phyloP scores from a whole-genome alignment of 2,888 invertebrate species.

The Stenoptilia bipunctidactyla region DNA sequence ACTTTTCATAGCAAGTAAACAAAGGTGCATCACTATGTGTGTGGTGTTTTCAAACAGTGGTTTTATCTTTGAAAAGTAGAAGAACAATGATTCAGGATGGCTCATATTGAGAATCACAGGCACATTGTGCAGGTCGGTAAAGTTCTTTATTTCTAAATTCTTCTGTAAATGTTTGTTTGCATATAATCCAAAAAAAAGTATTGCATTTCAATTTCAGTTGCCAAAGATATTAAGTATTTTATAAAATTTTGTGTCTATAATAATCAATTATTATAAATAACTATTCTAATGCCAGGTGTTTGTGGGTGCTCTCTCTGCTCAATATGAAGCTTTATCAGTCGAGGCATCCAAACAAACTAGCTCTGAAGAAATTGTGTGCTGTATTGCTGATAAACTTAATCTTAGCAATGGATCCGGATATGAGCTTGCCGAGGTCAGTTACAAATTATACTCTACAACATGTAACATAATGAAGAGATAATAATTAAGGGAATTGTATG shows the following conservation, averaged over 20 bases:
- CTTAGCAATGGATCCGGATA: conserved; percentile 71
- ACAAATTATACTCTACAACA: no score
- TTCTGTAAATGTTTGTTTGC: no score
- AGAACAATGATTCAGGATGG: conserved; percentile 67
- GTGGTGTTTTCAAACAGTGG: not conserved
- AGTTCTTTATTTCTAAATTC: no score
- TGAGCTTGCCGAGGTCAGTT: conserved; percentile 81
- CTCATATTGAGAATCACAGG: conserved; percentile 74
- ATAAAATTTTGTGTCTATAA: no score
- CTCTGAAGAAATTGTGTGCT: conserved; percentile 91
- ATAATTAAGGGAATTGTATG: no score
- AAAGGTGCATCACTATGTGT: not conserved
- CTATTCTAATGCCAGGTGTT: conserved; percentile 84
- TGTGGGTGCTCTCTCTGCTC: conserved; percentile 88
- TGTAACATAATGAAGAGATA: no score
- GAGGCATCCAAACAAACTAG: conserved; percentile 94
- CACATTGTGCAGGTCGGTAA: conserved; percentile 81
- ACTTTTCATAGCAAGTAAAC: no score
- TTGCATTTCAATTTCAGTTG: no score
- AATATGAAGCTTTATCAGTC: conserved; percentile 90
- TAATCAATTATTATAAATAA: no score
- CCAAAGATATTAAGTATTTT: no score
- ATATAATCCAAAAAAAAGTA: no score
- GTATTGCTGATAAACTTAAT: conserved; percentile 80
- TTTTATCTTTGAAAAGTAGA: conserved; percentile 23